Conservation (phyloP, 1,140 invertebrate species). For the Apis dorsata region DNA sequence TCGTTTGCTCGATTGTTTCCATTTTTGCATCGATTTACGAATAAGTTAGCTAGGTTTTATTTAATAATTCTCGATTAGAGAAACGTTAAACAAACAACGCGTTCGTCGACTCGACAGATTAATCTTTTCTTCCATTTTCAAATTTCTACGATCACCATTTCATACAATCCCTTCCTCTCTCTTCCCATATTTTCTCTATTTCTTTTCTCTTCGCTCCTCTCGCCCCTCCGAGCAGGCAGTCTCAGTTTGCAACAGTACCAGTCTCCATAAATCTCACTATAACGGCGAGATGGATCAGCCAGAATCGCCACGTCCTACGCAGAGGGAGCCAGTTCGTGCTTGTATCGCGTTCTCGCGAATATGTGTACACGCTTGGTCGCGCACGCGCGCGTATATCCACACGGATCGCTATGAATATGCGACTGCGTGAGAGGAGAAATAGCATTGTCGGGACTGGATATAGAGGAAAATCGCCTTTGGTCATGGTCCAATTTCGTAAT, state of each 20-base stretch:
- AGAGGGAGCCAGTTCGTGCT: slow-evolving; percentile 39
- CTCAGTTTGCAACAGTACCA: slow-evolving; percentile 66
- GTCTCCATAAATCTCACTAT: slow-evolving; percentile 80
- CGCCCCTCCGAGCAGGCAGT: slow-evolving; percentile 30
- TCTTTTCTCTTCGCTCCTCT: slow-evolving; percentile 27
- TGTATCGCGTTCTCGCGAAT: slow-evolving; percentile 42
- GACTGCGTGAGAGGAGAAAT: slow-evolving; percentile 29
- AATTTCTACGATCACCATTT: too few relatives aligned
- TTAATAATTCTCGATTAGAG: too few relatives aligned
- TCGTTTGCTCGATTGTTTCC: neutral
- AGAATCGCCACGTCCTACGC: slow-evolving; percentile 74
- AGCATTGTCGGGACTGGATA: slow-evolving; percentile 33
- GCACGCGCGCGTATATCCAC: slow-evolving; percentile 30
- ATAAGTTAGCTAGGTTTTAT: too few relatives aligned
- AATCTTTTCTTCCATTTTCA: too few relatives aligned
- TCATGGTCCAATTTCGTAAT: neutral
- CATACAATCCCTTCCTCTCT: neutral
- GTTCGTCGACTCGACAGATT: too few relatives aligned
- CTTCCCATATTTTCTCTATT: neutral
- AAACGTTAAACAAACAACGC: too few relatives aligned
- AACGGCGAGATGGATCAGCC: slow-evolving; percentile 78
- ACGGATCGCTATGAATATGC: slow-evolving; percentile 44
- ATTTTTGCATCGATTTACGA: neutral
- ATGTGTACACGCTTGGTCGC: slow-evolving; percentile 14
- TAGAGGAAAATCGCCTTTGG: neutral